A percentile compares a stretch with the other conserved stretches of the same genome.
phyloP scores from a whole-genome alignment of 2,888 invertebrate genomes.

The Spodoptera littoralis region DNA sequence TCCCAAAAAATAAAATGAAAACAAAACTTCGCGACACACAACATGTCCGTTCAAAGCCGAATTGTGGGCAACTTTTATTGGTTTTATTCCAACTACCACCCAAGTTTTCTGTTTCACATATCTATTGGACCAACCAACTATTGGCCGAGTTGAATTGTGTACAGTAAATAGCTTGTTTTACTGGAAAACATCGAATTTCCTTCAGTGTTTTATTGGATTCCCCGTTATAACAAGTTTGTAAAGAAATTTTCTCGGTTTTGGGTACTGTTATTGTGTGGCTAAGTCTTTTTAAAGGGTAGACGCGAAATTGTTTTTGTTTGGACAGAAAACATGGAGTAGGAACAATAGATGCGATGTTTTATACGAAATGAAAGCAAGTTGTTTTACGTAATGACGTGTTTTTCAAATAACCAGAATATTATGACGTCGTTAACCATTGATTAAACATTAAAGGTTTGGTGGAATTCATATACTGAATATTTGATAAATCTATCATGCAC shows the following conservation, averaged over 20 bases:
- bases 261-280: slow-evolving; percentile 52
- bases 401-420: slow-evolving; percentile 10
- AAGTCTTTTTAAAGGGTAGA: slow-evolving; percentile 56
- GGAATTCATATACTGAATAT: no score
- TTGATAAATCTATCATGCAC: no score
- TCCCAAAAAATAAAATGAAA: slow-evolving; percentile 45
- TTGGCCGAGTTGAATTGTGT: slow-evolving; percentile 78
- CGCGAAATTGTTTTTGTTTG: slow-evolving; percentile 48
- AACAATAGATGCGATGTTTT: slow-evolving; percentile 26
- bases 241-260: slow-evolving; percentile 69
- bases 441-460: no score
- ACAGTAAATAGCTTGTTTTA: slow-evolving; percentile 81
- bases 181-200: slow-evolving; percentile 76
- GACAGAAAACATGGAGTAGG: slow-evolving; percentile 29
- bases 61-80: slow-evolving; percentile 82
- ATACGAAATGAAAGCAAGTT: slow-evolving; percentile 24
- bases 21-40: slow-evolving; percentile 55
- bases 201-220: slow-evolving; percentile 79
- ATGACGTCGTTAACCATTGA: no score
- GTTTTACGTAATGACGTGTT: slow-evolving; percentile 14
- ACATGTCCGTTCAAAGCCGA: slow-evolving; percentile 71
- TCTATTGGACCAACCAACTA: slow-evolving; percentile 75
- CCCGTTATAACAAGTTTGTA: slow-evolving; percentile 76
- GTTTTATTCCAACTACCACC: slow-evolving; percentile 73
- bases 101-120: slow-evolving; percentile 79